Evolutionary conservation across 2,888 invertebrate genomes (phyloP).

Genomic region (Synanthedon tipuliformis): DNA sequence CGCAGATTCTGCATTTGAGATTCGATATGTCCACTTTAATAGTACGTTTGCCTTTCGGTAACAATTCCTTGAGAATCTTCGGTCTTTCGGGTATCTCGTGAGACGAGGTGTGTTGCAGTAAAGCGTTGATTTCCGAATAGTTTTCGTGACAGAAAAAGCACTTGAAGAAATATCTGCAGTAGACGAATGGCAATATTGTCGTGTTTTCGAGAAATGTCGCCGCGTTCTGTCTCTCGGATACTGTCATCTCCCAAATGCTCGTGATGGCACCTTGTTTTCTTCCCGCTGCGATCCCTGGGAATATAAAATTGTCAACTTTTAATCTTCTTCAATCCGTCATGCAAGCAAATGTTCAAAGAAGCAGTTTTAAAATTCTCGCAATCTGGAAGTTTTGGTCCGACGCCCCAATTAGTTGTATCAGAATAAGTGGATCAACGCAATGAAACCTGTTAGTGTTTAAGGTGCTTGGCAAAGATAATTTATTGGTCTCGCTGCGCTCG

Average conservation of each 20-base stretch:
- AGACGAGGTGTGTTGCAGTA: slow-evolving; percentile 27
- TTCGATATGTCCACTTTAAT: slow-evolving; percentile 48
- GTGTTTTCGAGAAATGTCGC: slow-evolving; percentile 34
- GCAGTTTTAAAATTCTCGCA: no score
- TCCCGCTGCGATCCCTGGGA: slow-evolving; percentile 21
- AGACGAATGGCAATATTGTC: slow-evolving; percentile 40
- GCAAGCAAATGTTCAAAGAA: no score
- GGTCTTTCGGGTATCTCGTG: slow-evolving; percentile 30
- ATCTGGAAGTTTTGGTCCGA: no score
- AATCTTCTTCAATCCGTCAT: background rate
- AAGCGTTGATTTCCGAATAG: slow-evolving; percentile 28
- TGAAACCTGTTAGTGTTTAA: no score
- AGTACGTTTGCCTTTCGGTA: slow-evolving; percentile 43
- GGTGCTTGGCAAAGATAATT: no score
- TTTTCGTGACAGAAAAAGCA: slow-evolving; percentile 46
- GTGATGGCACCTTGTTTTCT: slow-evolving; percentile 29
- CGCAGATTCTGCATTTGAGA: slow-evolving; percentile 40
- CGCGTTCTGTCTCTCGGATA: slow-evolving; percentile 45
- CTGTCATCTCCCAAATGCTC: slow-evolving; percentile 49
- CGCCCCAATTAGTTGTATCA: background rate
- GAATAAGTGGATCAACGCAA: no score
- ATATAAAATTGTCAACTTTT: slow-evolving; percentile 5
- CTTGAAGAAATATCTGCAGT: slow-evolving; percentile 46
- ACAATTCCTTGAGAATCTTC: slow-evolving; percentile 28
- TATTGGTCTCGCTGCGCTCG: no score